Conservation (phyloP, 2,113 vertebrate genomes). For the Cepphus grylle region DNA sequence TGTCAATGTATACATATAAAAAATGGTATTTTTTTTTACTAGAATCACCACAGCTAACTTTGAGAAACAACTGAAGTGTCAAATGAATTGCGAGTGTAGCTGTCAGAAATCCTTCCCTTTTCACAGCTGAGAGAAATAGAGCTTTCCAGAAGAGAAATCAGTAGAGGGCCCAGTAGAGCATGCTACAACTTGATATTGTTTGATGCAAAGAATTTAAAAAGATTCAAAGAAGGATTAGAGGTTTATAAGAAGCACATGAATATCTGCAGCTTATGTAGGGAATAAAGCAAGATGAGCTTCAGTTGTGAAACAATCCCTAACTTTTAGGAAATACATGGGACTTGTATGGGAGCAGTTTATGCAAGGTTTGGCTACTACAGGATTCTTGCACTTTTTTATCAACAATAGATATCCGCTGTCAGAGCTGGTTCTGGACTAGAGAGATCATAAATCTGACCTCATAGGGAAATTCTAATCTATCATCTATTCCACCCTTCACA, state of each 20-base stretch:
- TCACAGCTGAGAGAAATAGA: not conserved
- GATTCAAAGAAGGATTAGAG: not conserved
- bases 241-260: not conserved
- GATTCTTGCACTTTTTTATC: not conserved
- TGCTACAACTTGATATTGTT: not conserved
- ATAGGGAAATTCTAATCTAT: not conserved
- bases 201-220: not conserved
- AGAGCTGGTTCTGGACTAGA: not conserved
- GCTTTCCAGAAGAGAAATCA: not conserved
- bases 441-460: not conserved
- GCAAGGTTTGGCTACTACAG: not conserved
- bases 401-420: not conserved
- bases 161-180: not conserved
- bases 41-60: not conserved
- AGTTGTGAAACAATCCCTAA: not conserved
- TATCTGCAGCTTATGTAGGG: not conserved
- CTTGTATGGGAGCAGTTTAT: not conserved
- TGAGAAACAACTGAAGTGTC: not conserved
- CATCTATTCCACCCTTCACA: not conserved
- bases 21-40: not conserved
- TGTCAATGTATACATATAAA: not conserved
- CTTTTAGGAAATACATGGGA: not conserved
- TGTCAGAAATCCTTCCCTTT: not conserved
- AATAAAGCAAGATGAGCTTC: not conserved
- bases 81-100: rapidly evolving